Base-by-base conservation (phyloP, 1,140 invertebrate genomes). In the Brachionus paranguensis region DNA sequence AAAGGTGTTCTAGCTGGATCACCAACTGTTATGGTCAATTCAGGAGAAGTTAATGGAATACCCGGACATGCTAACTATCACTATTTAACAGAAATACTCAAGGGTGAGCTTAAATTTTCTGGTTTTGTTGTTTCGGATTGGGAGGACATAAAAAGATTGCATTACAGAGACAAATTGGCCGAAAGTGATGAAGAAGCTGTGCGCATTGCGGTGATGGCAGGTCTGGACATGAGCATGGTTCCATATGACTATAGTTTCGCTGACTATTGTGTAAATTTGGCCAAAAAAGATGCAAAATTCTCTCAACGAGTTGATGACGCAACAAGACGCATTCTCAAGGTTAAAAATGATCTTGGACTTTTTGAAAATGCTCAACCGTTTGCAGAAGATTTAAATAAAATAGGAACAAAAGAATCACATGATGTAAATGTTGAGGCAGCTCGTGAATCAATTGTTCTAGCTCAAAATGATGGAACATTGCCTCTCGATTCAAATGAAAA, bases 41-140 rank as follows among this genome's bases (percentile, higher is more conserved):
- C 74, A 17, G 74, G 74, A 3, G 74, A 78, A 29, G 74, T 78
- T 6, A 78, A 78, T 78, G 74, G 74, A 8, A 53, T 78, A 33
- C 74, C 74, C 7, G 74, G 74, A 27, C 74, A 78, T 78, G 74
- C 74, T 5, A 78, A 78, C 50, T 53, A 78, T 53, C 24, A 78
- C 29, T 78, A 53, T 29, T 14, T 78, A 6, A 78, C 74, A 14
- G 74, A 78, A 53, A 78, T 78, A 29, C 37, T 78, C 10, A 78
- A 78, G 50, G 74, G 45, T 53, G 24, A 53, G 29, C 24, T 53
- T 29, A 50, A 78, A 53, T 78, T 78, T 17, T n/a, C 20, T 27
- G 74, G 74, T 14, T 78, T 78, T 53, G 24, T 53, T 14, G 74
- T 78, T 7, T 78, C 74, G 1, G 74, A 78, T 27, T 78, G 74